Percentiles rank a stretch among this genome's conserved stretches.
These are phyloP conservation scores for Calypte anna DNA, from an alignment of 2,113 vertebrate species.

Conservation along the genomic window DNA sequence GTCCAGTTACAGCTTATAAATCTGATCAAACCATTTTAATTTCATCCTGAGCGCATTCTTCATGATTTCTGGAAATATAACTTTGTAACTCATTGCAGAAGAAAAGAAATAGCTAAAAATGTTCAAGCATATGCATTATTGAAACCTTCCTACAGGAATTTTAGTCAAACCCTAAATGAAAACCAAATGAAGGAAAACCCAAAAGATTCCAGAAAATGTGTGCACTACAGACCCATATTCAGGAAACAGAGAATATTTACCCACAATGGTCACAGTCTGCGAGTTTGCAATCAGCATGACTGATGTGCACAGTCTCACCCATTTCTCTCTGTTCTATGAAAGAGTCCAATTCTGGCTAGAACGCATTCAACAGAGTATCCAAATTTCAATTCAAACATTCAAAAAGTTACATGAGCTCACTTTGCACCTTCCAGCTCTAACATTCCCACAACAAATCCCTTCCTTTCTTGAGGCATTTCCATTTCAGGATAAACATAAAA, in stretches of 20 bases:
- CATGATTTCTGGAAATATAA: neutral
- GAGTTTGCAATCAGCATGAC: rapidly evolving
- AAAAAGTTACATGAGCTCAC: neutral
- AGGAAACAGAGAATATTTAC: neutral
- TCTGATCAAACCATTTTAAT: slow-evolving; percentile 7
- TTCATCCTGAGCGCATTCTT: neutral
- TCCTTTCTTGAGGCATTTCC: neutral
- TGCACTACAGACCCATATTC: neutral
- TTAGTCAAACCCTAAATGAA: slow-evolving; percentile 52
- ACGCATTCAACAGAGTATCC: neutral
- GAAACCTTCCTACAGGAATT: slow-evolving; percentile 7
- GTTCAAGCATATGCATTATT: neutral
- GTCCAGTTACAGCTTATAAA: slow-evolving; percentile 16
- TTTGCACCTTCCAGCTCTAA: neutral
- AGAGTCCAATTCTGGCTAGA: neutral
- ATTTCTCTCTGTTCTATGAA: rapidly evolving
- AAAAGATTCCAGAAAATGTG: neutral
- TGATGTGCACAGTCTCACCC: neutral
- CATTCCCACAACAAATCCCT: neutral
- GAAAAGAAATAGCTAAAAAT: slow-evolving; percentile 30
- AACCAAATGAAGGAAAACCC: slow-evolving; percentile 57
- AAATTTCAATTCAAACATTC: neutral
- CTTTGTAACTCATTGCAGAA: neutral
- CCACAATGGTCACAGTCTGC: neutral
- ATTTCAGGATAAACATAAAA: neutral